Base-by-base conservation (phyloP, 2,888 invertebrate genomes). In the Trichopoda pennipes region DNA sequence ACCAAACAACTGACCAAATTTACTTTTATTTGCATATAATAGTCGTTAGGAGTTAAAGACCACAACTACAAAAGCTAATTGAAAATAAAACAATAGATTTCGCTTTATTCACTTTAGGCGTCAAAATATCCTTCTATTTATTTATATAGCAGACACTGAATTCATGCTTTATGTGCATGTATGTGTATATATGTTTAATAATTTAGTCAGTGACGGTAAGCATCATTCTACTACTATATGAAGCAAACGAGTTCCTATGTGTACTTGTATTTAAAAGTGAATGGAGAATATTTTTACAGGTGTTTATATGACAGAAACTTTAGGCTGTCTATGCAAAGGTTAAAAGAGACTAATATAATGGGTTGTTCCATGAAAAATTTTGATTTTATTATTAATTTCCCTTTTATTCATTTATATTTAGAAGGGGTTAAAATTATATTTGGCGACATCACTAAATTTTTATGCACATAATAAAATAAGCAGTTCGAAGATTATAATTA, bases 341-440 rank as follows among this genome's bases (percentile, higher is more conserved):
- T 75, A 21, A 64, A 35, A 38, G 10, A 49, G 72, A 80, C 68
- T 61, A 61, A 21, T 51, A 17, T 51, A 17, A 76, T 80, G 72
- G 80, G 76, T 28, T 19, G 61, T 10, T 68, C 76, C 75, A 61
- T 61, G 47, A n/a, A n/a, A n/a, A n/a, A n/a, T n/a, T n/a, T n/a
- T n/a, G n/a, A n/a, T n/a, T n/a, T n/a, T n/a, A n/a, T n/a, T n/a
- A n/a, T n/a, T n/a, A n/a, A n/a, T n/a, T n/a, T n/a, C n/a, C n/a
- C n/a, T n/a, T n/a, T n/a, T n/a, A n/a, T n/a, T n/a, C n/a, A n/a
- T n/a, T n/a, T n/a, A n/a, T n/a, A n/a, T n/a, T n/a, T n/a, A n/a
- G n/a, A n/a, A n/a, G n/a, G n/a, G n/a, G n/a, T n/a, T n/a, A n/a
- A n/a, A n/a, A n/a, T n/a, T n/a, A n/a, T n/a, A n/a, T n/a, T n/a